These are phyloP conservation scores for Sebastes vulpes DNA, from an alignment of 2,797 vertebrate species.

Conservation along the genomic window DNA sequence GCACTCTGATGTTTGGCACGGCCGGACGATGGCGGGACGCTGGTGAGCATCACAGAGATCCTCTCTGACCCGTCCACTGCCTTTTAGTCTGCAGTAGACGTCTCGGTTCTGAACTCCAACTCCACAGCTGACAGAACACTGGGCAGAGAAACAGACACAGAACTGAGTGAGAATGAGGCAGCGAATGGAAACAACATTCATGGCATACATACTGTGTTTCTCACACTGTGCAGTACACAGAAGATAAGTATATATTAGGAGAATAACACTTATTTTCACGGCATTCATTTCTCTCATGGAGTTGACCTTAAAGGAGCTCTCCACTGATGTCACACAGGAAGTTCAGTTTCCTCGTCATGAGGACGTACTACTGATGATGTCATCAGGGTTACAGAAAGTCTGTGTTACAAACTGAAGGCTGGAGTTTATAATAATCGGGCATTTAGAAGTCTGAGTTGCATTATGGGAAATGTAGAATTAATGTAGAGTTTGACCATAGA, in stretches of 20 bases:
- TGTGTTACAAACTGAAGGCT: not conserved
- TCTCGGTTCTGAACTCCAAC: constrained; percentile 89
- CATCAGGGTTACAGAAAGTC: not conserved
- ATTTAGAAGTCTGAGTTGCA: not conserved
- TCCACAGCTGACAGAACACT: constrained; percentile 95
- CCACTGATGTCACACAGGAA: not conserved
- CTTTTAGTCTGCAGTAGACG: constrained; percentile 89
- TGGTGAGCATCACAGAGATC: constrained; percentile 73
- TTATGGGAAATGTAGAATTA: no score
- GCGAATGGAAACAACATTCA: not conserved
- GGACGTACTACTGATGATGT: not conserved
- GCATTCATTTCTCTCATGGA: not conserved
- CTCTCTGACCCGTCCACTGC: constrained; percentile 82
- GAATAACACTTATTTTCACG: not conserved
- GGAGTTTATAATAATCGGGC: not conserved
- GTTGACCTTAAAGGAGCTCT: not conserved
- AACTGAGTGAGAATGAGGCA: not conserved
- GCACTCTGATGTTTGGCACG: constrained; percentile 86
- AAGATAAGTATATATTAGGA: not conserved
- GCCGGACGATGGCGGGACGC: constrained; percentile 72
- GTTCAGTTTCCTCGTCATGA: not conserved
- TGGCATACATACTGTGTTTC: not conserved
- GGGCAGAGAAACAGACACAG: constrained; percentile 22
- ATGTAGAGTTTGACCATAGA: no score
- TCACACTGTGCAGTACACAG: not conserved